Evolutionary conservation across 1,140 invertebrate genomes (phyloP).

Genomic region (Stegodyphus mimosarum): DNA sequence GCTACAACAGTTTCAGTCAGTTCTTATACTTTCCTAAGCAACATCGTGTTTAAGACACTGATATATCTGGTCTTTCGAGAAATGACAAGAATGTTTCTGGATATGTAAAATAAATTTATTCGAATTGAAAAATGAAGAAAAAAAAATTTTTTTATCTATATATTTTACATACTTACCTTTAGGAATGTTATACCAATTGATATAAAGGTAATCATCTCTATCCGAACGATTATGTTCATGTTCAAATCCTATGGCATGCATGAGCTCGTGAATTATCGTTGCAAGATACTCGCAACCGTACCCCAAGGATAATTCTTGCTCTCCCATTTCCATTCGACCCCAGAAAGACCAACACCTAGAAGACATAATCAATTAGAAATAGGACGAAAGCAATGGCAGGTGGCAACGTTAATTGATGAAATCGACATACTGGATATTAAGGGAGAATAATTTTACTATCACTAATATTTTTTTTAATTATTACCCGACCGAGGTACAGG

Average conservation of each 20-base stretch:
- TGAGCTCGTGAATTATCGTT: slow-evolving; percentile 66
- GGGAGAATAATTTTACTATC: no score
- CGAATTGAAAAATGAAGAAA: neutral
- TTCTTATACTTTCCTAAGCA: no score
- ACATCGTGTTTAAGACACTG: no score
- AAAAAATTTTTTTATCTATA: neutral
- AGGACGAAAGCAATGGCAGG: no score
- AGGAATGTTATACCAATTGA: slow-evolving; percentile 65
- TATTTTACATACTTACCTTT: neutral
- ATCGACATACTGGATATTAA: no score
- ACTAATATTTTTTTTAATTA: no score
- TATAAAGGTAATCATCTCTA: slow-evolving; percentile 66
- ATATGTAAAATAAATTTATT: no score
- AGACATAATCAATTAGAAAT: neutral
- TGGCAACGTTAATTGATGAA: no score
- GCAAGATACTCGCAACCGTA: slow-evolving; percentile 60
- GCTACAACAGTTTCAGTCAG: no score
- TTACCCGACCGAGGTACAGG: no score
- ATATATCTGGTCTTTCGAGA: no score
- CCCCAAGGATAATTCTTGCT: slow-evolving; percentile 56
- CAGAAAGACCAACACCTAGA: slow-evolving; percentile 50
- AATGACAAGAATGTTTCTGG: no score
- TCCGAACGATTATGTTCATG: slow-evolving; percentile 69
- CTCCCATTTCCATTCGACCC: slow-evolving; percentile 21
- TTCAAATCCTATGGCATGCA: slow-evolving; percentile 68